Base-by-base conservation (phyloP, 2,888 invertebrate genomes). In the Ornithoptera alexandrae region DNA sequence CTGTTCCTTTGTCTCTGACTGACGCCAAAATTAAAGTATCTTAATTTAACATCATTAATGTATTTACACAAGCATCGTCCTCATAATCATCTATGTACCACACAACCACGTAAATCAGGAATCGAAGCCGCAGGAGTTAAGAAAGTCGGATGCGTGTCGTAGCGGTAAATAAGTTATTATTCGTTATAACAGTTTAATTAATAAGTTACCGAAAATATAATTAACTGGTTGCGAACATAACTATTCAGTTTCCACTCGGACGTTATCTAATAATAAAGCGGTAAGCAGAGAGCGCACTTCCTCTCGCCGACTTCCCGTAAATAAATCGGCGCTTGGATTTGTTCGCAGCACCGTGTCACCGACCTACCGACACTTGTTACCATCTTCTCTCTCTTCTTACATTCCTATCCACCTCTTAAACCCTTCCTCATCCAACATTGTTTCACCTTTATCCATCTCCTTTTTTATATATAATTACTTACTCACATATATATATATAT, bases 221-320 rank as follows among this genome's bases (percentile, higher is more conserved):
- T 15, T n/a, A 65, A 46, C 53, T 62, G 62, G 30, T 60, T 24
- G 66, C 59, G 66, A 36, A 61, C 63, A 64, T 59, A 67, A 67
- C 56, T 67, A 61, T 70, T 64, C 67, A 67, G 67, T 67, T 70
- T 30, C 64, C 70, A 70, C 62, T 70, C 65, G 42, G 58, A 42
- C 39, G 64, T 70, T 60, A 64, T 65, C 70, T 70, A 64, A 70
- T 70, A 70, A 67, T 70, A 67, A 67, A 67, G 30, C 58, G 62
- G 64, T 61, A 36, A 70, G 63, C 64, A 30, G 42, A 18, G 56
- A 42, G 42, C 53, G 67, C 39, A 65, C 67, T 70, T 70, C 70
- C 70, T 70, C 59, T 22, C 46, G 36, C 36, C 56, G 30, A 62
- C 56, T 42, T 53, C 53, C 50, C 53, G 64, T 69, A 65, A 65